A percentile compares a stretch with the other conserved stretches of the same genome.
Conservation (phyloP, 2,113 vertebrate species). For the Pongo abelii region DNA sequence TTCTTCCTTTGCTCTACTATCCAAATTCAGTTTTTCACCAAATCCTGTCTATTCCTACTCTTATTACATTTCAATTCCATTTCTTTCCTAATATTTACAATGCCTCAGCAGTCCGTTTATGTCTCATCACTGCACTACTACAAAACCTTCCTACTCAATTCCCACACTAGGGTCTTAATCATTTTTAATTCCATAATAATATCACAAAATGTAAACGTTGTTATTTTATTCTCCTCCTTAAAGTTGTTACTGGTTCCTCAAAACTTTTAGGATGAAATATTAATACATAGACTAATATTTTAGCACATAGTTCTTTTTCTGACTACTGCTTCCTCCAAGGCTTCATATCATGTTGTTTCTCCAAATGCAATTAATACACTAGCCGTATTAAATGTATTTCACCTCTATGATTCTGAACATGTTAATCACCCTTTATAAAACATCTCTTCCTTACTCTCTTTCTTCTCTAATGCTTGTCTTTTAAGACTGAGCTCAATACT, state of each 20-base stretch:
- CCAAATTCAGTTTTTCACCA: background rate
- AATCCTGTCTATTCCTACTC: background rate
- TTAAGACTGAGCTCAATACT: background rate
- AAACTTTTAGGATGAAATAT: background rate
- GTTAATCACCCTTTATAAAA: background rate
- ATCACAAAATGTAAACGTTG: background rate
- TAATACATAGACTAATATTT: background rate
- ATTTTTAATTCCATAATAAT: background rate
- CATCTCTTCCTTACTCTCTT: background rate
- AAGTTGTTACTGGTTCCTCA: background rate
- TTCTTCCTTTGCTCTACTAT: background rate
- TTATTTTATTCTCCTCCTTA: background rate
- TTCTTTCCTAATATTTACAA: background rate
- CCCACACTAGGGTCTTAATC: background rate
- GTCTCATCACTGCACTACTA: background rate
- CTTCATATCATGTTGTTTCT: background rate
- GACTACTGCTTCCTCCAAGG: background rate
- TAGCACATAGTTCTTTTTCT: background rate
- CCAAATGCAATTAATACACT: background rate
- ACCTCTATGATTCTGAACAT: background rate
- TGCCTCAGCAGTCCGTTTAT: background rate
- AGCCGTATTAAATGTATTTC: background rate
- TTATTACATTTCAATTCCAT: background rate
- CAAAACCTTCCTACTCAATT: background rate
- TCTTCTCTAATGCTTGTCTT: background rate